Conservation (phyloP, 2,113 vertebrate species). For the Asarcornis scutulata region DNA sequence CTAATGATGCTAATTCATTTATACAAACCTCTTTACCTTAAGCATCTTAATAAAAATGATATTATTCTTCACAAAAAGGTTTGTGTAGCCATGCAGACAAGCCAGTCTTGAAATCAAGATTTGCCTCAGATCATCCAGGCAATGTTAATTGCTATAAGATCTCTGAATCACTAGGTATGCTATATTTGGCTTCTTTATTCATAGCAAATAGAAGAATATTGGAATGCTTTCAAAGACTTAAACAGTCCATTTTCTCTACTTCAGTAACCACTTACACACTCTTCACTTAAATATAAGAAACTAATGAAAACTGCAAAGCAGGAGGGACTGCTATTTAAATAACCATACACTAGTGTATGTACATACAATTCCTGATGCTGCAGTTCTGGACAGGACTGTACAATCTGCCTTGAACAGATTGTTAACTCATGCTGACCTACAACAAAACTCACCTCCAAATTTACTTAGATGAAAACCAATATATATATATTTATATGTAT, state of each 20-base stretch:
- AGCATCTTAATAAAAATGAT: not conserved
- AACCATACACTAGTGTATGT: not conserved
- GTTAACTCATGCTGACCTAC: not conserved
- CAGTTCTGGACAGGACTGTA: not conserved
- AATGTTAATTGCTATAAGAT: not conserved
- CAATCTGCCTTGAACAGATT: not conserved
- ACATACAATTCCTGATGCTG: not conserved
- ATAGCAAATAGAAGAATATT: not conserved
- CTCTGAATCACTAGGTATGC: not conserved
- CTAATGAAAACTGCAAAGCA: slow-evolving; percentile 1
- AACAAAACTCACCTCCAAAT: not conserved
- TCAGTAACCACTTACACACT: not conserved
- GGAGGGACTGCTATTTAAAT: not conserved
- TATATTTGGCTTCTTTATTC: slow-evolving; percentile 34
- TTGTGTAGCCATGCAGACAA: not conserved
- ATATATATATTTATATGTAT: too few relatives aligned
- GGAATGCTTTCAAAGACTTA: slow-evolving; percentile 16
- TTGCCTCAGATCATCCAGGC: not conserved
- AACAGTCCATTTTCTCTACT: slow-evolving; percentile 27
- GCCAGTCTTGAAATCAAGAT: not conserved
- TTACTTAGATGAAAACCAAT: not conserved
- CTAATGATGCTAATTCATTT: not conserved
- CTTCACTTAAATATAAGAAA: slow-evolving; percentile 42
- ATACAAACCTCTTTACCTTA: not conserved
- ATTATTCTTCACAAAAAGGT: not conserved